Conservation (phyloP, 2,888 invertebrate species). For the Rosalia funebris region DNA sequence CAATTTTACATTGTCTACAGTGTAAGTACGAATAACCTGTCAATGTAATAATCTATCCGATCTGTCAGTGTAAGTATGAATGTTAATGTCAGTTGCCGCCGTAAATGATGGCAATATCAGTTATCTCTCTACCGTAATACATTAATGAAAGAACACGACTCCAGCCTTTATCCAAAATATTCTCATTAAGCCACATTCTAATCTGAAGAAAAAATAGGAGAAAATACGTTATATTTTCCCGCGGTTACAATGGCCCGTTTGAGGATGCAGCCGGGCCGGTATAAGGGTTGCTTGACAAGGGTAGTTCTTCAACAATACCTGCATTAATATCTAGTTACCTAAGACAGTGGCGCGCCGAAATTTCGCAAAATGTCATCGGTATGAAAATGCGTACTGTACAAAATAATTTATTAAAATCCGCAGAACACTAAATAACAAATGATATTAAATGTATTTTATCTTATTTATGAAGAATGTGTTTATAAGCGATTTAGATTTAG, state of each 20-base stretch:
- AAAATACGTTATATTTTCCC: constrained; percentile 53
- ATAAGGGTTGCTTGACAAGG: constrained; percentile 51
- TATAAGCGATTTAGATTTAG: neutral
- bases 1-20: too few relatives aligned
- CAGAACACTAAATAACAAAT: neutral
- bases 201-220: constrained; percentile 34
- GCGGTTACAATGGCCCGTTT: constrained; percentile 56
- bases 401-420: neutral
- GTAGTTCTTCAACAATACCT: constrained; percentile 48
- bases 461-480: neutral
- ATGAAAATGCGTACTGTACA: too few relatives aligned
- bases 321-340: constrained; percentile 49
- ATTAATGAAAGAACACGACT: too few relatives aligned
- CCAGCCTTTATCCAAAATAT: constrained; percentile 1
- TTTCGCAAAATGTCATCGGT: constrained; percentile 4
- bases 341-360: constrained; percentile 46
- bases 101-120: too few relatives aligned
- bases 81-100: too few relatives aligned
- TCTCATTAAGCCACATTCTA: constrained; percentile 13
- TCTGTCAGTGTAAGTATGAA: too few relatives aligned
- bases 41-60: too few relatives aligned
- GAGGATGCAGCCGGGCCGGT: constrained; percentile 51
- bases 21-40: too few relatives aligned
- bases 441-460: neutral
- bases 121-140: too few relatives aligned